These are phyloP conservation scores for Drosophila persimilis DNA, from an alignment of 1,140 invertebrate species.

Conservation along the genomic window DNA sequence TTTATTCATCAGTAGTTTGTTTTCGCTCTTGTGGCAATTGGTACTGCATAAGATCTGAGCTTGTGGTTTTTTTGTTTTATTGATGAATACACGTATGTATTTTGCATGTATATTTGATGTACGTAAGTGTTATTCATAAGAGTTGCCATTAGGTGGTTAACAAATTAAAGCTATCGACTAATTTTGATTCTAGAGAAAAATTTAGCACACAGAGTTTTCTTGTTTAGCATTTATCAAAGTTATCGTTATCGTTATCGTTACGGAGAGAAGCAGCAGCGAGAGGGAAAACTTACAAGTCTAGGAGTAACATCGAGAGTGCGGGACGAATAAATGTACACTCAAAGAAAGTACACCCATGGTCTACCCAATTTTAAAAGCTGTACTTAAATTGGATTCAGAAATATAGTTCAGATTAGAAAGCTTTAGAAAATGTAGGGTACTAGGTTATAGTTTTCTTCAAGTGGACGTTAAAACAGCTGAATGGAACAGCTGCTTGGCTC, in stretches of 20 bases:
- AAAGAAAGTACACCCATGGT: too few relatives aligned
- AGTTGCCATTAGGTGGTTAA: constrained; percentile 53
- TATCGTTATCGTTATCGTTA: constrained; percentile 11
- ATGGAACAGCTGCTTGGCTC: constrained; percentile 1
- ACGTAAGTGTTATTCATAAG: constrained; percentile 48
- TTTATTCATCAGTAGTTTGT: constrained; percentile 47
- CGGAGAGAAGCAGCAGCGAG: constrained; percentile 17
- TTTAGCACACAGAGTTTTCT: constrained; percentile 65
- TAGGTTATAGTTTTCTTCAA: too few relatives aligned
- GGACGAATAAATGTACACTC: too few relatives aligned
- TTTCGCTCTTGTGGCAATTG: constrained; percentile 2
- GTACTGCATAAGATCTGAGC: constrained; percentile 33
- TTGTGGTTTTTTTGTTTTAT: neutral
- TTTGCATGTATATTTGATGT: constrained; percentile 34
- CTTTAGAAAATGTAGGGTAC: too few relatives aligned
- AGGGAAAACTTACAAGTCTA: constrained; percentile 42
- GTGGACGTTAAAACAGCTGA: too few relatives aligned
- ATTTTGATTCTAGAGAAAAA: constrained; percentile 70
- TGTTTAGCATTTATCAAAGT: constrained; percentile 6
- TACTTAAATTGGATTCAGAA: too few relatives aligned
- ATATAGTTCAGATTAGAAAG: too few relatives aligned
- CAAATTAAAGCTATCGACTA: constrained; percentile 64
- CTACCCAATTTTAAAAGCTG: too few relatives aligned
- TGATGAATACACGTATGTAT: too few relatives aligned
- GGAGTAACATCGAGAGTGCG: constrained; percentile 11